Evolutionary conservation across 2,888 invertebrate species (phyloP).

Genomic region (Axea sp.): DNA sequence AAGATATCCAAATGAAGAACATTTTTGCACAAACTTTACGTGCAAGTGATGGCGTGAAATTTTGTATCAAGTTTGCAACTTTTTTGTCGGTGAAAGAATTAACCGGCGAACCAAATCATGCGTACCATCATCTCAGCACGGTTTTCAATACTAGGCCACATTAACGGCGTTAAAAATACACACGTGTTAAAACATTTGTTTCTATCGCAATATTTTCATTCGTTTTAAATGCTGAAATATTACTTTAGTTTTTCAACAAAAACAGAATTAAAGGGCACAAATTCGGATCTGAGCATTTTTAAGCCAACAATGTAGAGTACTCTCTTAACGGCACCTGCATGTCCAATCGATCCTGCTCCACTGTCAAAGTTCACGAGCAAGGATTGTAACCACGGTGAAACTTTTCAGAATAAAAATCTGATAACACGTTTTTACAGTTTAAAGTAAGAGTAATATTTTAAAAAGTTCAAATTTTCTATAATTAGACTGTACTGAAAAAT

Average conservation of each 20-base stretch:
- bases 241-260: neutral
- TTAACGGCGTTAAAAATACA: no score
- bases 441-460: conserved; percentile 4
- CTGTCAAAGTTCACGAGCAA: conserved; percentile 48
- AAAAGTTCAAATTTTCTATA: neutral
- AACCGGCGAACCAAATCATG: neutral
- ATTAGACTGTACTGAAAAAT: neutral
- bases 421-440: conserved; percentile 50
- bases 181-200: no score
- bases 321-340: conserved; percentile 33
- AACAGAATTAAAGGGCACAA: conserved; percentile 2
- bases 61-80: conserved; percentile 7
- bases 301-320: conserved; percentile 40
- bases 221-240: no score
- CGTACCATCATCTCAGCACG: no score
- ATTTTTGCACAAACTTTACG: conserved; percentile 26
- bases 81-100: neutral
- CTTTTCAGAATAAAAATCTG: conserved; percentile 29
- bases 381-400: conserved; percentile 44
- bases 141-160: no score
- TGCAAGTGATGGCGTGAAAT: conserved; percentile 30
- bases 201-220: no score
- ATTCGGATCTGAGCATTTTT: conserved; percentile 12
- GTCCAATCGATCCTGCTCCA: conserved; percentile 41
- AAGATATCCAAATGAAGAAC: conserved; percentile 27